Conservation (phyloP, 2,888 invertebrate species). For the Drosophila tanythrix region DNA sequence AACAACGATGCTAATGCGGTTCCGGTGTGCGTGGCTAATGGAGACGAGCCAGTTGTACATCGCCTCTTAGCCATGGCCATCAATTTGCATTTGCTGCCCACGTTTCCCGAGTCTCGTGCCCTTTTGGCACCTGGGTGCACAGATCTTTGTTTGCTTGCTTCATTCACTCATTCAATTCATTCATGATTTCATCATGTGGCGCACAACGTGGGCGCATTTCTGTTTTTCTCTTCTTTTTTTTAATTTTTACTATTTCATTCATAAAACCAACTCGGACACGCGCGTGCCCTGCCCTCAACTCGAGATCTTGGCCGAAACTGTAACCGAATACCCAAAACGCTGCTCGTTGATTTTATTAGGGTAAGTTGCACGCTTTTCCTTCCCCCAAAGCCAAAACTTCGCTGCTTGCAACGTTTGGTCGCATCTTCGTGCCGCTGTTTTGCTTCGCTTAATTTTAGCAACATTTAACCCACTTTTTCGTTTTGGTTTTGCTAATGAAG, state of each 20-base stretch:
- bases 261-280: constrained; percentile 51
- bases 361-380: constrained; percentile 53
- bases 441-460: constrained; percentile 76
- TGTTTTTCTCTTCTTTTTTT: neutral
- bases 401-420: constrained; percentile 36
- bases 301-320: constrained; percentile 28
- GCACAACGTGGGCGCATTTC: constrained; percentile 64
- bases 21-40: constrained; percentile 75
- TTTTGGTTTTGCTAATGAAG: constrained; percentile 80
- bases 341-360: constrained; percentile 69
- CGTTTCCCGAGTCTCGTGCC: constrained; percentile 61
- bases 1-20: constrained; percentile 76
- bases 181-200: constrained; percentile 74
- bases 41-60: constrained; percentile 38
- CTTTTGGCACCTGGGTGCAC: constrained; percentile 76
- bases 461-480: constrained; percentile 82
- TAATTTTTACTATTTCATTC: constrained; percentile 69
- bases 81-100: constrained; percentile 81
- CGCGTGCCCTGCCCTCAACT: constrained; percentile 49
- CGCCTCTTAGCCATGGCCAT: constrained; percentile 67
- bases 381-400: neutral
- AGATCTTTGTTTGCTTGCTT: constrained; percentile 19
- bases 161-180: constrained; percentile 65
- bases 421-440: constrained; percentile 52
- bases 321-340: constrained; percentile 38